phyloP scores from a whole-genome alignment of 1,140 invertebrate genomes.

The Propsilocerus akamusi region DNA sequence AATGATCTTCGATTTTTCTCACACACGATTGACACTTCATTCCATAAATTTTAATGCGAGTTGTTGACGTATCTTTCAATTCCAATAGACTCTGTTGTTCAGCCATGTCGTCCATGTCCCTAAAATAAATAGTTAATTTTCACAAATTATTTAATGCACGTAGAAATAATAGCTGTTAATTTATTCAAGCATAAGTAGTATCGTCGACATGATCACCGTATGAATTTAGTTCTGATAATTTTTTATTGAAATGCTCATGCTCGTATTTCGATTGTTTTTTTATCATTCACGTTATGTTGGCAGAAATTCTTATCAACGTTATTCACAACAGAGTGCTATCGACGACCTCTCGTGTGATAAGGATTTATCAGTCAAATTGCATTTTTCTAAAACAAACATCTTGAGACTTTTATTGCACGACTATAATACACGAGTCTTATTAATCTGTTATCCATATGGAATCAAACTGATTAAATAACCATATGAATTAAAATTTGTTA shows the following conservation, averaged over 20 bases:
- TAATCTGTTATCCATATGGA: too few species aligned
- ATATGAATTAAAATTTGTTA: not conserved
- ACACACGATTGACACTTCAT: slow-evolving; percentile 79
- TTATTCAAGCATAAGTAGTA: not conserved
- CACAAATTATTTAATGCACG: not conserved
- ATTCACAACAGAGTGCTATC: too few species aligned
- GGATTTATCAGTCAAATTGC: too few species aligned
- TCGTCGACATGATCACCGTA: not conserved
- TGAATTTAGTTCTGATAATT: not conserved
- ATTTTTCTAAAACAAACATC: too few species aligned
- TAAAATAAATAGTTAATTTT: not conserved
- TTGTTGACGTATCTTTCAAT: slow-evolving; percentile 13
- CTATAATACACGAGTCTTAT: too few species aligned
- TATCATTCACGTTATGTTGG: too few species aligned
- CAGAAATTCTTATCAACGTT: too few species aligned
- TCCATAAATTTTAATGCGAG: slow-evolving; percentile 43
- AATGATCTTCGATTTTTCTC: slow-evolving; percentile 44
- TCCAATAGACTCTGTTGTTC: not conserved
- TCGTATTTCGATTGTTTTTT: not conserved
- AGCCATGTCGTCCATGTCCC: not conserved
- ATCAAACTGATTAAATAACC: not conserved
- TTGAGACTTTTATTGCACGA: too few species aligned
- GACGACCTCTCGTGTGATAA: too few species aligned
- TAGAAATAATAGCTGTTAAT: not conserved
- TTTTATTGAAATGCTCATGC: not conserved